A percentile compares a stretch with the other conserved stretches of the same genome.
These are phyloP conservation scores for Clarias platycephalus DNA, from an alignment of 2,797 vertebrate genomes.

Conservation along the genomic window DNA sequence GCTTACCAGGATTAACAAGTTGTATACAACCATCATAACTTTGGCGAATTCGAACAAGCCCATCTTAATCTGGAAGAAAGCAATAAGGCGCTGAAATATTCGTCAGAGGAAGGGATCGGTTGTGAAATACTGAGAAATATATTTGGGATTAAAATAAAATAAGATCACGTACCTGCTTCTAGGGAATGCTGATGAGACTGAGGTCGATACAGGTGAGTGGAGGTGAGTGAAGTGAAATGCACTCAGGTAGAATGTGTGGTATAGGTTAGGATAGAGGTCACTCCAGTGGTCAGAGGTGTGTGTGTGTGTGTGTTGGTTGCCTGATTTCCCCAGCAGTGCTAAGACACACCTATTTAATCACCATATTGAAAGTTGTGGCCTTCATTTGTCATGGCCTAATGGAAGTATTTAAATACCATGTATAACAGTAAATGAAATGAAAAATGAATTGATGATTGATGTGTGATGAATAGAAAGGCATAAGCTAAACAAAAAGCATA, in stretches of 20 bases:
- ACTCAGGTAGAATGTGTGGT: constrained; percentile 56
- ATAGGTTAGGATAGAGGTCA: constrained; percentile 36
- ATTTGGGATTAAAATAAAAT: background rate
- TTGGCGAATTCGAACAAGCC: constrained; percentile 85
- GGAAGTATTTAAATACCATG: constrained; percentile 7
- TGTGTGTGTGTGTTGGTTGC: constrained; percentile 19
- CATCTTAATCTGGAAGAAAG: constrained; percentile 79
- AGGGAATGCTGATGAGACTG: background rate
- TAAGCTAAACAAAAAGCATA: constrained; percentile 10
- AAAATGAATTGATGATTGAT: background rate
- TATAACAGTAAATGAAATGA: constrained; percentile 16
- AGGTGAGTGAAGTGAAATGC: background rate
- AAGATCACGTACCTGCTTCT: constrained; percentile 44
- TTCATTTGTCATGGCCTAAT: constrained; percentile 3
- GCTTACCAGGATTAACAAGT: constrained; percentile 89
- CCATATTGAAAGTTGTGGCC: constrained; percentile 2
- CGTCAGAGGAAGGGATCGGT: background rate
- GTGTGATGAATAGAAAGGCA: constrained; percentile 14
- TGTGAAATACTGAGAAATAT: background rate
- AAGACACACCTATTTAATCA: background rate
- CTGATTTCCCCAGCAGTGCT: constrained; percentile 16
- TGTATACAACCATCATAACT: constrained; percentile 85
- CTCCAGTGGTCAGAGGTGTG: constrained; percentile 10
- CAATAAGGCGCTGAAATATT: background rate
- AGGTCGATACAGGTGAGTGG: background rate